A percentile compares a stretch with the other conserved stretches of the same genome.
Conservation (phyloP, 2,797 vertebrate genomes). For the Etheostoma perlongum region DNA sequence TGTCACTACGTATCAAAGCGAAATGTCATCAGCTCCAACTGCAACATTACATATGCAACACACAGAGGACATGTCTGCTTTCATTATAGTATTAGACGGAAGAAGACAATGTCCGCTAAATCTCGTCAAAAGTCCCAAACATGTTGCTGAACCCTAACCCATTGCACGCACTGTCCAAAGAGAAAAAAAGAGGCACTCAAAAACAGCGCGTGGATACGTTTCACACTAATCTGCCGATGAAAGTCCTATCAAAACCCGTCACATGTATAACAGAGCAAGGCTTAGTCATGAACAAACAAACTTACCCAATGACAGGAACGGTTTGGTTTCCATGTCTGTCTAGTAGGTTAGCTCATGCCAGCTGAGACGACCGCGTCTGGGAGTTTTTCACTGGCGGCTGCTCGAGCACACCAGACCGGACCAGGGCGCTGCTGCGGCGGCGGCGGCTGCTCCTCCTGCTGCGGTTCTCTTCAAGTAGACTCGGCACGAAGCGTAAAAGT, state of each 20-base stretch:
- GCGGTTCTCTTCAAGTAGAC: constrained; percentile 56
- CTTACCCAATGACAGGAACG: constrained; percentile 97
- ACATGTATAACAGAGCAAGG: background rate
- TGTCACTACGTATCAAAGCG: constrained; percentile 61
- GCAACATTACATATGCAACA: constrained; percentile 12
- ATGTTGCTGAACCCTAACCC: constrained; percentile 28
- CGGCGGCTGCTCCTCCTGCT: constrained; percentile 14
- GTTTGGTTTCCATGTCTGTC: constrained; percentile 95
- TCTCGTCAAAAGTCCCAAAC: constrained; percentile 26
- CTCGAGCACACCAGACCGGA: constrained; percentile 54
- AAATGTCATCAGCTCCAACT: constrained; percentile 66
- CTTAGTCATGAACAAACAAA: constrained; percentile 67
- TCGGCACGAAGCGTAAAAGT: constrained; percentile 68
- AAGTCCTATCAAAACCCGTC: constrained; percentile 19
- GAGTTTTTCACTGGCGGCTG: constrained; percentile 66
- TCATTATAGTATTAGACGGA: background rate
- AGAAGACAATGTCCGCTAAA: background rate
- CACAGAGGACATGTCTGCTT: constrained; percentile 10
- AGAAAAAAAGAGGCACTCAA: background rate
- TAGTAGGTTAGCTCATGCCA: constrained; percentile 91
- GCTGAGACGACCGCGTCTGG: constrained; percentile 78
- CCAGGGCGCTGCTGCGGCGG: constrained; percentile 36
- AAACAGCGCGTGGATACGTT: constrained; percentile 38
- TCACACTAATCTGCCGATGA: background rate
- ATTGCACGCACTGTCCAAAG: constrained; percentile 70